Conservation (phyloP, 2,113 vertebrate genomes). For the Tautogolabrus adspersus region DNA sequence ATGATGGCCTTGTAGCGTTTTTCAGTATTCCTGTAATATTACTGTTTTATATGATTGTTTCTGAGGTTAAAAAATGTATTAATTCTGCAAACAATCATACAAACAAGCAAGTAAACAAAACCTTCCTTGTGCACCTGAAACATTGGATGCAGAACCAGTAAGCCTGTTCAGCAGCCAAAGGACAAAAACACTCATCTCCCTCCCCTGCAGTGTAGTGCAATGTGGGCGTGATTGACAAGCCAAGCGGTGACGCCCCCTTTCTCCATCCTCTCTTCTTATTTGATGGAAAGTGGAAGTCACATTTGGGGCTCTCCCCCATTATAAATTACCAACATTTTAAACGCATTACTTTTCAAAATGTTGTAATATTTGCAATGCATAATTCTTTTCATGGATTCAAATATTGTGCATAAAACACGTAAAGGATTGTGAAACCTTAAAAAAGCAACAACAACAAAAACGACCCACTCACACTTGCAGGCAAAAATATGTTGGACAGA, state of each 20-base stretch:
- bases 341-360: neutral
- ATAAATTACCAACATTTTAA: neutral
- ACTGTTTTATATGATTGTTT: neutral
- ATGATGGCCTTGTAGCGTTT: too few species aligned
- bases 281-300: conserved; percentile 54
- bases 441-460: too few species aligned
- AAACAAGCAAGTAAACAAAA: conserved; percentile 1
- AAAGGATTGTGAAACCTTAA: neutral
- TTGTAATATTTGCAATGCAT: neutral
- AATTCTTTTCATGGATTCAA: neutral
- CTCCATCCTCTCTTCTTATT: conserved; percentile 48
- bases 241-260: conserved; percentile 24
- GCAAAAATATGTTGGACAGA: neutral
- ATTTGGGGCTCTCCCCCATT: conserved; percentile 56
- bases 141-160: conserved; percentile 25
- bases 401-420: neutral
- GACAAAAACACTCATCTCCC: conserved; percentile 35
- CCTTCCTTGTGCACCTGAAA: neutral
- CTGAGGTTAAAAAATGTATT: too few species aligned
- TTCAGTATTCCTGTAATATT: too few species aligned
- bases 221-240: conserved; percentile 56
- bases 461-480: neutral
- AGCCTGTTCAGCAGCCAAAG: conserved; percentile 35
- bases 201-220: conserved; percentile 38
- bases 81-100: too few species aligned